Percentiles rank a stretch among this genome's conserved stretches.
These are phyloP conservation scores for Hypsopygia costalis DNA, from an alignment of 2,888 invertebrate species.

Conservation along the genomic window DNA sequence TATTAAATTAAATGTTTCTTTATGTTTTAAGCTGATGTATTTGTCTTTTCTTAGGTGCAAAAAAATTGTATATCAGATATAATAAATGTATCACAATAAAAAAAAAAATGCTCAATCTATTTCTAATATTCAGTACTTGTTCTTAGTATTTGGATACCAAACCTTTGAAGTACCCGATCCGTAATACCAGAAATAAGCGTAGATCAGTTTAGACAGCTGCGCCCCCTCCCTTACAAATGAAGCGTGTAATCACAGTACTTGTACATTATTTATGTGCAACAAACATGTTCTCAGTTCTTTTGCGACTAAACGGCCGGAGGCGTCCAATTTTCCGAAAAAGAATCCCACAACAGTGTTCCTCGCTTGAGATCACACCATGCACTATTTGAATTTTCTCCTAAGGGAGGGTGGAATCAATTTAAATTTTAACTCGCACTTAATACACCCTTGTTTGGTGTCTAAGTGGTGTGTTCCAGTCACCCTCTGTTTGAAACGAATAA, in stretches of 20 bases:
- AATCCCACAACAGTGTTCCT: constrained; percentile 71
- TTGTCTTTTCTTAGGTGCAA: too few species aligned
- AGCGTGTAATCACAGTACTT: constrained; percentile 20
- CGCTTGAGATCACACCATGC: constrained; percentile 74
- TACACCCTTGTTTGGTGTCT: constrained; percentile 80
- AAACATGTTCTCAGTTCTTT: constrained; percentile 42
- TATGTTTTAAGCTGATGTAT: too few species aligned
- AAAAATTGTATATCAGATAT: too few species aligned
- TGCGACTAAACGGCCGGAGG: constrained; percentile 67
- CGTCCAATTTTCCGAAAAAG: constrained; percentile 77
- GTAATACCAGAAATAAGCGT: too few species aligned
- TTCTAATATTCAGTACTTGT: too few species aligned
- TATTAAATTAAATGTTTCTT: too few species aligned
- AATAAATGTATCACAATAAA: too few species aligned
- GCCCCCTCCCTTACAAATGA: constrained; percentile 18
- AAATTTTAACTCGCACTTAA: constrained; percentile 80
- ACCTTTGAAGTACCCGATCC: too few species aligned
- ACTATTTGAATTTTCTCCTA: constrained; percentile 75
- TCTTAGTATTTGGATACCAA: too few species aligned
- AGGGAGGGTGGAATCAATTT: constrained; percentile 78
- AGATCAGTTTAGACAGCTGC: too few species aligned
- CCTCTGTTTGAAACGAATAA: constrained; percentile 73
- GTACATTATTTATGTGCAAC: constrained; percentile 7
- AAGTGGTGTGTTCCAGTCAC: constrained; percentile 79
- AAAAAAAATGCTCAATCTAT: too few species aligned